Evolutionary conservation across 2,113 vertebrate genomes (phyloP), one percentile per base, ranked within the genome.

Genomic region (Zosterops borbonicus): DNA sequence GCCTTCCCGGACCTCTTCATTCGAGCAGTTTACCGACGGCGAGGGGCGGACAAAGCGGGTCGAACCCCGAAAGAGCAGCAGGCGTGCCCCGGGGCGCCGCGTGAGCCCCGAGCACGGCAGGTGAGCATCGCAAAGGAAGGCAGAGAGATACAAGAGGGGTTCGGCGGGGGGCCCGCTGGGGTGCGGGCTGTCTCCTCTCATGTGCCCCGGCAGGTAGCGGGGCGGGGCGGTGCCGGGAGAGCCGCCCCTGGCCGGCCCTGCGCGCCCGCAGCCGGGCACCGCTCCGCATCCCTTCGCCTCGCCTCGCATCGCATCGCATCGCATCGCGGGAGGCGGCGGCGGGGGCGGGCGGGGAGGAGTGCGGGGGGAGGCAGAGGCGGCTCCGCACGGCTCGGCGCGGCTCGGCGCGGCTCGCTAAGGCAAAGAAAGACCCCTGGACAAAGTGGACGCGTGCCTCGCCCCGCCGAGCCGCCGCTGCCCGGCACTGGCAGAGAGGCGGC

Each of bases 171-270:
- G 28, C 5, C 27, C 9, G 18, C 13, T 0, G 28, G 4, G 5
- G 7, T 5, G 21, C 29, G 14, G 25, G 21, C 4, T 1, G 7
- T 14, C 17, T 19, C 8, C 17, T 6, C 52, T 0, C 25, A 1
- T 3, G 4, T 6, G 31, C 19, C 42, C 37, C 13, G 37, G 55
- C 85, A 95, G 93, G 89, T 96, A 91, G 6, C 25, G 77, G 76
- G 90, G 81, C 53, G 88, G 59, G 49, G 86, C 46, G 12, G 76
- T 1, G 31, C 16, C 21, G 18, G 21, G 5, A 53, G 62, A 69
- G 81, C 59, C 47, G 14, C 58, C 58, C 41, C 29, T 29, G 69
- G 52, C 53, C 31, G 28, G 39, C 39, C 55, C 27, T 23, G 42
- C 50, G 5, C 17, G 19, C 69, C 29, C 53, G 50, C 78, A 31